phyloP scores from a whole-genome alignment of 2,797 vertebrate species.

The Hydrophis major region DNA sequence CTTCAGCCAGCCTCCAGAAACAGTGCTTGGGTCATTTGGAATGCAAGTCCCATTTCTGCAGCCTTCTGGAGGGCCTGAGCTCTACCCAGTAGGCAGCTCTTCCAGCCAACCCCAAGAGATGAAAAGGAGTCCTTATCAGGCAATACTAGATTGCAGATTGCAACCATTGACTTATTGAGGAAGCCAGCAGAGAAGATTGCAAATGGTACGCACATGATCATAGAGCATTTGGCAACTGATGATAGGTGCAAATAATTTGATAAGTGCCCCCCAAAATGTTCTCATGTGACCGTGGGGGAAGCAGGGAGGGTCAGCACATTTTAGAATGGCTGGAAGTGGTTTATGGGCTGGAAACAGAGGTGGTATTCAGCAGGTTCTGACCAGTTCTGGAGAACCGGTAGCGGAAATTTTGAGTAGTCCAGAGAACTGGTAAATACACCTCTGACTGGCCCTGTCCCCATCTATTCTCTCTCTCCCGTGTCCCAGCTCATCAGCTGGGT shows the following conservation, averaged over 20 bases:
- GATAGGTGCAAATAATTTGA: not conserved
- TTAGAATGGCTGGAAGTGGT: not conserved
- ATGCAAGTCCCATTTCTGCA: not conserved
- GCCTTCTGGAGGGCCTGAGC: not conserved
- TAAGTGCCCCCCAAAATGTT: not conserved
- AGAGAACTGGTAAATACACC: too few species aligned
- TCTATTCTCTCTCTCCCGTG: too few species aligned
- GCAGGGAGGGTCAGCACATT: not conserved
- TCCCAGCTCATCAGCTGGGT: too few species aligned
- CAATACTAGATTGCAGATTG: not conserved
- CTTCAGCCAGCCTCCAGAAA: not conserved
- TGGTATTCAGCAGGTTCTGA: too few species aligned
- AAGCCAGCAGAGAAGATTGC: not conserved
- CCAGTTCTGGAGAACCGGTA: too few species aligned
- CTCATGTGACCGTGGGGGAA: not conserved
- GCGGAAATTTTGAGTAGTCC: too few species aligned
- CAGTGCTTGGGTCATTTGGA: not conserved
- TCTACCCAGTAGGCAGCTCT: not conserved
- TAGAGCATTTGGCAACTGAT: not conserved
- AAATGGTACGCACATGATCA: not conserved
- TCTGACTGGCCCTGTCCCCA: too few species aligned
- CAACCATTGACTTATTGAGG: not conserved
- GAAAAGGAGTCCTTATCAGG: not conserved
- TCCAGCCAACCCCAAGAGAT: not conserved
- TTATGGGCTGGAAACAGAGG: not conserved